Evolutionary conservation across 2,888 invertebrate species (phyloP).

Genomic region (Metellina segmentata): DNA sequence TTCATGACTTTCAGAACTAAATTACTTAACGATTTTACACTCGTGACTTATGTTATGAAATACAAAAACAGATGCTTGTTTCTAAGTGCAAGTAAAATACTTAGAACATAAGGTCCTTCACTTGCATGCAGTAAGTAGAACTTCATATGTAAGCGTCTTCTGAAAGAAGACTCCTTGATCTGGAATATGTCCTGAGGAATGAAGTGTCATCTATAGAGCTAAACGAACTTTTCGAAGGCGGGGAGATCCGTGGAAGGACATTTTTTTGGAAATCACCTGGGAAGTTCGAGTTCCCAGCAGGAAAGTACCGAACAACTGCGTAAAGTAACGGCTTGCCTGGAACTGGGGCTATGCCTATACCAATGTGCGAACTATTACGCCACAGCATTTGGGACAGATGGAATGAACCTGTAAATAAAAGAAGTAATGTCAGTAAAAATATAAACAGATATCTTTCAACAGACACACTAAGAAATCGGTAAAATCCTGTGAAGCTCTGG

Average conservation of each 20-base stretch:
- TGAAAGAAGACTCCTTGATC: slow-evolving; percentile 39
- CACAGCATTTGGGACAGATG: slow-evolving; percentile 72
- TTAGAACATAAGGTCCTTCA: too few relatives aligned
- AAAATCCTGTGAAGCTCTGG: too few relatives aligned
- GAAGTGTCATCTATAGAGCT: slow-evolving; percentile 39
- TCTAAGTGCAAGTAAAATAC: too few relatives aligned
- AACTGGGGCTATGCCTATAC: slow-evolving; percentile 65
- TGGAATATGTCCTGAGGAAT: slow-evolving; percentile 56
- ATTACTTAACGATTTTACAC: too few relatives aligned
- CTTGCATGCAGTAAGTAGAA: not conserved
- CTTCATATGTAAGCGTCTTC: slow-evolving; percentile 62
- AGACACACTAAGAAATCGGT: too few relatives aligned
- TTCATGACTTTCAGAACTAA: too few relatives aligned
- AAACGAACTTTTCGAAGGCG: slow-evolving; percentile 20
- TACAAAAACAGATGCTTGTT: too few relatives aligned
- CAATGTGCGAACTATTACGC: slow-evolving; percentile 56
- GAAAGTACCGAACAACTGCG: slow-evolving; percentile 65
- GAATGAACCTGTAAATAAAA: slow-evolving; percentile 55
- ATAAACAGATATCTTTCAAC: too few relatives aligned
- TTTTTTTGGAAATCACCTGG: slow-evolving; percentile 71
- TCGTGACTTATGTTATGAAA: too few relatives aligned
- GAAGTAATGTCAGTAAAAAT: not conserved
- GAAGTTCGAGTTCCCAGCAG: slow-evolving; percentile 68
- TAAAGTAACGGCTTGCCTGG: slow-evolving; percentile 55
- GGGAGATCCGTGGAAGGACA: slow-evolving; percentile 59